Percentiles rank a stretch among this genome's conserved stretches.
These are phyloP conservation scores for Nyctalus aviator DNA, from an alignment of 2,797 vertebrate species.

Conservation along the genomic window DNA sequence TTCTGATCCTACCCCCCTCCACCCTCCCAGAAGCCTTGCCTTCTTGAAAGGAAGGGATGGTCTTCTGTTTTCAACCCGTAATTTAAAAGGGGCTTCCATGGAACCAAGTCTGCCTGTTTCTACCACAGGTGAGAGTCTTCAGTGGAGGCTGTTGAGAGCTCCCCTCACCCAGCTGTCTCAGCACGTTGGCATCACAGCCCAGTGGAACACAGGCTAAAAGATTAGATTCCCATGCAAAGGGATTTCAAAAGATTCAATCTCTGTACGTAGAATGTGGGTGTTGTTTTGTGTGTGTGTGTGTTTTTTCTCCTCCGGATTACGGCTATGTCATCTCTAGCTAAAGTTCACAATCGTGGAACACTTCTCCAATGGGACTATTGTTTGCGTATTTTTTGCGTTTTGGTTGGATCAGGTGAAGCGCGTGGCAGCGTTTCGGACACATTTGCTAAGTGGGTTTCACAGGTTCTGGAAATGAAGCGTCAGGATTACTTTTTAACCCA, in stretches of 20 bases:
- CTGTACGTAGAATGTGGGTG: background rate
- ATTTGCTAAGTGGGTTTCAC: background rate
- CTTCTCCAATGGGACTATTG: background rate
- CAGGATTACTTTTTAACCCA: conserved; percentile 7
- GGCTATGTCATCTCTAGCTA: background rate
- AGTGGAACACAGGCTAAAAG: background rate
- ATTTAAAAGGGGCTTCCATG: background rate
- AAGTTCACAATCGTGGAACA: conserved; percentile 53
- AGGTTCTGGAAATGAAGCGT: background rate
- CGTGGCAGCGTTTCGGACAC: background rate
- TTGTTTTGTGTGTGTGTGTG: background rate
- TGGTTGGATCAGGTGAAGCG: background rate
- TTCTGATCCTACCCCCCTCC: background rate
- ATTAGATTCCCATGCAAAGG: background rate
- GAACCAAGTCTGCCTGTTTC: background rate
- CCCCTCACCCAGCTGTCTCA: background rate
- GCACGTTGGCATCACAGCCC: background rate
- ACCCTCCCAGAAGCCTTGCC: background rate
- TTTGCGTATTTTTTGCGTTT: conserved; percentile 22
- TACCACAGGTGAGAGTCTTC: background rate
- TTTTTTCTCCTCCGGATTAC: background rate
- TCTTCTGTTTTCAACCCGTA: background rate
- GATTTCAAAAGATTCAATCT: background rate
- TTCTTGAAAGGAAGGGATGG: background rate
- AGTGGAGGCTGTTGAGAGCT: background rate